These are phyloP conservation scores for Resseliella maxima DNA, from an alignment of 2,888 invertebrate genomes.

Conservation along the genomic window DNA sequence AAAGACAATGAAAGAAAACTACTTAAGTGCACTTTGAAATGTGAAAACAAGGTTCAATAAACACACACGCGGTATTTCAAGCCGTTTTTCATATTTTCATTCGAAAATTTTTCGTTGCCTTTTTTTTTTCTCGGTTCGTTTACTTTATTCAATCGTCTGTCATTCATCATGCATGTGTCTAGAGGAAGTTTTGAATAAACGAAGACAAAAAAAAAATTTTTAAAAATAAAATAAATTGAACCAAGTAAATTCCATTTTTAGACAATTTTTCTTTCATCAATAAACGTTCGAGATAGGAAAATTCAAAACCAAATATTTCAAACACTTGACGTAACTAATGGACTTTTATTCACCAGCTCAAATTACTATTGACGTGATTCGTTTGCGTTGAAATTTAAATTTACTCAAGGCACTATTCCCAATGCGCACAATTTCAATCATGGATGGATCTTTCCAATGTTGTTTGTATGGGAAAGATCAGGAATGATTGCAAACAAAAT, in stretches of 20 bases:
- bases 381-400: too few species aligned
- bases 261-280: too few species aligned
- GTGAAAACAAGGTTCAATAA: conserved; percentile 39
- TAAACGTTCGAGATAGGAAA: too few species aligned
- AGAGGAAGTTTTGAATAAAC: too few species aligned
- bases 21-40: conserved; percentile 31
- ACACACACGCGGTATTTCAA: not conserved
- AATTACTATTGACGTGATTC: not conserved
- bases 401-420: too few species aligned
- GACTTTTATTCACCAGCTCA: not conserved
- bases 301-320: not conserved
- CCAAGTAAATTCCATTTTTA: not conserved
- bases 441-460: too few species aligned
- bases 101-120: not conserved
- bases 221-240: not conserved
- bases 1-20: too few species aligned
- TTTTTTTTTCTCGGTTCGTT: not conserved
- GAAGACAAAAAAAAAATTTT: not conserved
- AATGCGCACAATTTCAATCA: too few species aligned
- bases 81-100: not conserved
- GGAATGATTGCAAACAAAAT: too few species aligned
- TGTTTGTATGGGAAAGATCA: too few species aligned
- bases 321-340: conserved; percentile 5
- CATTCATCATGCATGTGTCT: conserved; percentile 20
- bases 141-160: not conserved